Base-by-base conservation (phyloP, 2,797 vertebrate genomes). In the Acrocephalus scirpaceus region DNA sequence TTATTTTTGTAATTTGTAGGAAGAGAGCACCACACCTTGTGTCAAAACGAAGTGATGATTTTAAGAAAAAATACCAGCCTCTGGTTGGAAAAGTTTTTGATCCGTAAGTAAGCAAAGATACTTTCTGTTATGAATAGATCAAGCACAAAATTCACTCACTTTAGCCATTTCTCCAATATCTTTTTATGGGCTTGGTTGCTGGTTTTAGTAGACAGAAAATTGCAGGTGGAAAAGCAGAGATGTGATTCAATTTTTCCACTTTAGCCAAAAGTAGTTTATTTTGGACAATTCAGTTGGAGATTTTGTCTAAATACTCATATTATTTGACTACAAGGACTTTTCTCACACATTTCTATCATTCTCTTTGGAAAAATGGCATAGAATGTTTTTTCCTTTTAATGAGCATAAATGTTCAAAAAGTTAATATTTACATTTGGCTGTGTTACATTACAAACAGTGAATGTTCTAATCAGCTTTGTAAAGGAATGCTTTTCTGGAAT, bases 31-130 rank as follows among this genome's bases (percentile, higher is more conserved):
- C 98, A 94, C 97, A 98, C 75, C 19, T 98, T 10, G 77, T 97
- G 44, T 98, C 98, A 70, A 98, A 98, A 91, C 97, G 84, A 97
- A 97, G 92, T n/a, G 97, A 97, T 70, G 97, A 98, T 96, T 98
- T 98, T 84, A 98, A 97, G 74, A 98, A 98, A 91, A 98, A 98
- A 78, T 97, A 98, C 88, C 98, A 98, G 3, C 91, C 96, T 91
- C 97, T 98, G 79, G 51, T 98, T 84, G 98, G 98, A 92, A 98
- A 96, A 97, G 95, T 93, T 53, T 92, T 96, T 69, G 97, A 98
- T 95, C 97, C 88, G 98, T 99, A 97, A 97, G 98, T 98, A 90
- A 81, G 76, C 54, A 64, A 94, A 81, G 21, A 36, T 50, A 22
- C 5, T 34, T 82, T 83, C 64, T 79, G 34, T 48, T 67, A 48